These are phyloP conservation scores for Hylyphantes graminicola DNA, from an alignment of 1,140 invertebrate species.

Conservation along the genomic window DNA sequence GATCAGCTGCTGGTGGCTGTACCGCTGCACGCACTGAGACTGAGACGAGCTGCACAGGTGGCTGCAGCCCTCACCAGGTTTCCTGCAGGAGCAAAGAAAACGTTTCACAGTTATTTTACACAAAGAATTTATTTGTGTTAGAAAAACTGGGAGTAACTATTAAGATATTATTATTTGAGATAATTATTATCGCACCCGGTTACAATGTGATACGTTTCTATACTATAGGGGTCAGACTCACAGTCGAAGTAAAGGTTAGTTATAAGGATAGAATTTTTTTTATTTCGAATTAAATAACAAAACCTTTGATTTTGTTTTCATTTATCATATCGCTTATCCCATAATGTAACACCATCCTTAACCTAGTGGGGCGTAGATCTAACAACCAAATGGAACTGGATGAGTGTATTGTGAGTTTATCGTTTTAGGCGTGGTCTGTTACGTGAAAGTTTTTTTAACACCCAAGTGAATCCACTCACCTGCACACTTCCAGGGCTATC, in stretches of 20 bases:
- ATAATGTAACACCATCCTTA: no score
- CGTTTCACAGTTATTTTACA: background rate
- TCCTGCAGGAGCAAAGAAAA: constrained; percentile 32
- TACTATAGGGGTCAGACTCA: background rate
- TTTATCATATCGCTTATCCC: no score
- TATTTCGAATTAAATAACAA: background rate
- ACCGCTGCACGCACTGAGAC: constrained; percentile 59
- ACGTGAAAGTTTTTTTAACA: background rate
- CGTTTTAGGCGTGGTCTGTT: no score
- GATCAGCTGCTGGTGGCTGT: constrained; percentile 57
- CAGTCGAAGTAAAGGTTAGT: background rate
- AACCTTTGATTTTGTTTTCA: no score
- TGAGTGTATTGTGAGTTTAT: no score
- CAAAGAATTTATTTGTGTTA: background rate
- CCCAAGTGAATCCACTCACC: constrained; percentile 19
- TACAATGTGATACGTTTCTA: background rate
- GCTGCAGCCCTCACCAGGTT: constrained; percentile 46
- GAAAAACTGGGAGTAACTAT: background rate
- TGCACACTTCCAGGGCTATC: constrained; percentile 57
- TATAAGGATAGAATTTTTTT: background rate
- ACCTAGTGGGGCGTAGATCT: no score
- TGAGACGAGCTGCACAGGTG: constrained; percentile 13
- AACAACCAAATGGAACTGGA: no score
- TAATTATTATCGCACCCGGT: background rate
- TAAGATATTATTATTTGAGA: background rate